These are phyloP conservation scores for Regulus satrapa DNA, from an alignment of 2,113 vertebrate genomes.

Conservation along the genomic window DNA sequence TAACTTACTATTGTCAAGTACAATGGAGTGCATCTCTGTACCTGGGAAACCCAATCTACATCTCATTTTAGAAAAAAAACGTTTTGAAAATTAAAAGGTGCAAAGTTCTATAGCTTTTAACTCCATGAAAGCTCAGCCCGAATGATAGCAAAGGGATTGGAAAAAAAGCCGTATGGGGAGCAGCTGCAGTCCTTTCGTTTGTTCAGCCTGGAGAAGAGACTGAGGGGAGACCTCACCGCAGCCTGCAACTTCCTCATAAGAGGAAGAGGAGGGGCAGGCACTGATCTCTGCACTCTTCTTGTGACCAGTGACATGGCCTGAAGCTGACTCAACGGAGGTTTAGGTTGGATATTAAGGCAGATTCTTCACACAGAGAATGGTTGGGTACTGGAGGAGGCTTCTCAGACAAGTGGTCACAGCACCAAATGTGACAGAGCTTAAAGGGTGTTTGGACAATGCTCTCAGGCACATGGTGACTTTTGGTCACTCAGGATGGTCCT, in stretches of 20 bases:
- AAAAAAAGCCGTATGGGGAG: fast-evolving
- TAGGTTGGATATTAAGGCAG: no score
- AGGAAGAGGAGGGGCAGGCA: not conserved
- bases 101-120: not conserved
- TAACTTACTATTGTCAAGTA: not conserved
- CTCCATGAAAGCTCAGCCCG: not conserved
- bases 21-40: not conserved
- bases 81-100: not conserved
- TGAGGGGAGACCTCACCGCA: not conserved
- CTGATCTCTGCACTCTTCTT: not conserved
- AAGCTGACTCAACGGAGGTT: not conserved
- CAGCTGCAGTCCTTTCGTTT: no score
- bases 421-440: not conserved
- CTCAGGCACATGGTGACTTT: fast-evolving
- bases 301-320: not conserved
- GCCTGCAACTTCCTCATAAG: fast-evolving
- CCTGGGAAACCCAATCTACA: not conserved
- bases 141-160: not conserved
- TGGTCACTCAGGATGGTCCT: not conserved
- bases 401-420: not conserved
- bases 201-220: not conserved
- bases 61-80: not conserved
- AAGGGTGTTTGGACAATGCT: not conserved
- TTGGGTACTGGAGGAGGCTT: not conserved
- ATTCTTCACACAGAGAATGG: not conserved